Base-by-base conservation (phyloP, 2,113 vertebrate genomes). In the Alouatta palliata region DNA sequence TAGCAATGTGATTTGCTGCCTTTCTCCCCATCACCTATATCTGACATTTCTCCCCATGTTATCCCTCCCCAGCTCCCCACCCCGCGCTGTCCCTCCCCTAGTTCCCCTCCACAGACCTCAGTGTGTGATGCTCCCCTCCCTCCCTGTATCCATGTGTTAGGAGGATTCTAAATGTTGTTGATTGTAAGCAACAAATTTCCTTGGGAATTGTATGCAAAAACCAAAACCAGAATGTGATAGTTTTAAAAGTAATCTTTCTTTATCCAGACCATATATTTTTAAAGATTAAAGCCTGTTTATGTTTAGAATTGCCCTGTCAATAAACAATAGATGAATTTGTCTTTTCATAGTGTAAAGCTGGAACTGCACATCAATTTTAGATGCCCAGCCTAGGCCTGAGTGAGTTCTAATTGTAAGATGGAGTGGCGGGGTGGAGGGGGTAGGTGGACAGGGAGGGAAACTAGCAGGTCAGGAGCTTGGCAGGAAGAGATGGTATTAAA, bases 191-290 rank as follows among this genome's bases (percentile, higher is more conserved):
- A 21, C 40, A 77, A 21, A 82, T 92, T 90, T 92, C 66, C 40
- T 45, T 77, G 40, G 35, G 37, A 81, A 83, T 83, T 70, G 95
- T 90, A 47, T 75, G 25, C 61, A 75, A 89, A 92, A 86, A 61
- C 2, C 19, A 87, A 16, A 90, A 27, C 25, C 32, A 82, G 37
- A 82, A 76, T 83, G 4, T 86, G 37, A 56, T 91, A n/a, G 37
- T 96, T 97, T 93, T 94, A 43, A 96, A 91, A 95, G 37, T 90
- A 91, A 25, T 84, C 45, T 85, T 68, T 64, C 96, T 92, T 56
- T 96, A 10, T 81, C 37, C 20, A 87, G 40, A 49, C 30, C n/a
- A 16, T 86, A 19, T 90, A 32, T 91, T 96, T 30, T 75, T n/a
- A 81, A 96, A 86, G 37, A 61, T 88, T 32, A 93, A 64, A 94